phyloP scores from a whole-genome alignment of 2,797 vertebrate genomes.

The Pogoniulus pusillus region DNA sequence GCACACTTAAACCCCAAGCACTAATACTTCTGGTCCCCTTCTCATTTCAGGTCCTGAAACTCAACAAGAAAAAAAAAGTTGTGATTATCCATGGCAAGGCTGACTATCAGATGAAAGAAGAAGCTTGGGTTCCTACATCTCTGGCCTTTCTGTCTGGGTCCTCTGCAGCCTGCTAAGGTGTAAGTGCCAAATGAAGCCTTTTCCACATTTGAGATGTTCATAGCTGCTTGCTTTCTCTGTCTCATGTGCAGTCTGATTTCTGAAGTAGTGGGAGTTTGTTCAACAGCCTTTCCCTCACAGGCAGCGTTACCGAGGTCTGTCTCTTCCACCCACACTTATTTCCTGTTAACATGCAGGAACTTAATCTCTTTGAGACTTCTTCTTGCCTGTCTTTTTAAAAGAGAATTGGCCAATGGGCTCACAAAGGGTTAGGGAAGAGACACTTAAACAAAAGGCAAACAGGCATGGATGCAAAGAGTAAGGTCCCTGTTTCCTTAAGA shows the following conservation, averaged over 20 bases:
- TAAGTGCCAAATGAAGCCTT: not conserved
- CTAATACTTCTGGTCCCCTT: not conserved
- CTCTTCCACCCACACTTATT: conserved; percentile 10
- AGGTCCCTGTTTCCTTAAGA: not conserved
- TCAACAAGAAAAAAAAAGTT: not conserved
- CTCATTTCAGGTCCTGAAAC: not conserved
- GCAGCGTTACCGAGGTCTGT: conserved; percentile 24
- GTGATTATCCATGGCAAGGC: not conserved
- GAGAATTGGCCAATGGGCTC: not conserved
- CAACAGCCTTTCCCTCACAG: not conserved
- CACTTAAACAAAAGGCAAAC: not conserved
- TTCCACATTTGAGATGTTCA: not conserved
- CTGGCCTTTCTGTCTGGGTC: not conserved
- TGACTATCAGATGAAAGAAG: not conserved
- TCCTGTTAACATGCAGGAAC: not conserved
- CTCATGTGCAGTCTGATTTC: not conserved
- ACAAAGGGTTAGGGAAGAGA: not conserved
- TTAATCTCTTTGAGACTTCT: not conserved
- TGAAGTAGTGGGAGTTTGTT: conserved; percentile 10
- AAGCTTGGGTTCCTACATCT: not conserved
- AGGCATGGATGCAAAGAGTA: not conserved
- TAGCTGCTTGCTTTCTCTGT: not conserved
- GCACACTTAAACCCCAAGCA: not conserved
- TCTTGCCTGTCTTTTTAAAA: not conserved
- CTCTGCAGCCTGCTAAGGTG: not conserved